phyloP scores from a whole-genome alignment of 2,113 vertebrate species.

The Menidia beryllina region DNA sequence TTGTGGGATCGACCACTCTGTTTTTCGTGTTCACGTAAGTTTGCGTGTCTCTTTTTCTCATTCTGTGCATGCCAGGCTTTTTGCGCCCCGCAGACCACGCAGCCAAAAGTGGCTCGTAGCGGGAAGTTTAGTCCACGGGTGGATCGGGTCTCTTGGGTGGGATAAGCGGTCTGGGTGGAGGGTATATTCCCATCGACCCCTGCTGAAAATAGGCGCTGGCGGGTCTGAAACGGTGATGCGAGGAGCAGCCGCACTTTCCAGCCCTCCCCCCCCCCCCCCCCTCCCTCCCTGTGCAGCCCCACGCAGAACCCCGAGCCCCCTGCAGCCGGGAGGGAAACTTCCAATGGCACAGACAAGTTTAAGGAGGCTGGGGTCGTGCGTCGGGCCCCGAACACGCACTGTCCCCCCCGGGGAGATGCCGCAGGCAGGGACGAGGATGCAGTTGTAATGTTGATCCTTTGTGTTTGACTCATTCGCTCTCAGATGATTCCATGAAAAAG shows the following conservation, averaged over 20 bases:
- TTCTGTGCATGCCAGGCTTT: constrained; percentile 4
- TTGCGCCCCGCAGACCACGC: neutral
- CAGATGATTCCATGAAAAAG: neutral
- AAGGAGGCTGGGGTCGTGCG: neutral
- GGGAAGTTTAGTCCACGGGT: constrained; percentile 55
- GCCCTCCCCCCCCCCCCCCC: too few relatives aligned
- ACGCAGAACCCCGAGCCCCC: neutral
- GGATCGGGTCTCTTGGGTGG: constrained; percentile 31
- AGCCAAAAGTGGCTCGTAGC: neutral
- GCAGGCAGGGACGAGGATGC: constrained; percentile 18
- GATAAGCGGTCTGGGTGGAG: constrained; percentile 14
- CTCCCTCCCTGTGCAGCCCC: neutral
- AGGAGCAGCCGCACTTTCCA: constrained; percentile 2
- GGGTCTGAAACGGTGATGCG: constrained; percentile 1
- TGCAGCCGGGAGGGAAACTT: constrained; percentile 51
- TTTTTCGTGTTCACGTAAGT: constrained; percentile 99
- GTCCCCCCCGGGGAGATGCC: constrained; percentile 5
- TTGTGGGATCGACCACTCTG: constrained; percentile 97
- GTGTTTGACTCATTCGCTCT: neutral
- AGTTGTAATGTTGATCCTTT: constrained; percentile 25
- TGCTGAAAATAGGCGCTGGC: neutral
- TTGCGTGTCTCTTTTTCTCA: constrained; percentile 25
- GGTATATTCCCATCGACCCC: neutral
- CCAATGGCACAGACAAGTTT: constrained; percentile 41
- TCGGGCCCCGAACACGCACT: constrained; percentile 42